Evolutionary conservation across 2,113 vertebrate species (phyloP).

Genomic region (Agapornis roseicollis): DNA sequence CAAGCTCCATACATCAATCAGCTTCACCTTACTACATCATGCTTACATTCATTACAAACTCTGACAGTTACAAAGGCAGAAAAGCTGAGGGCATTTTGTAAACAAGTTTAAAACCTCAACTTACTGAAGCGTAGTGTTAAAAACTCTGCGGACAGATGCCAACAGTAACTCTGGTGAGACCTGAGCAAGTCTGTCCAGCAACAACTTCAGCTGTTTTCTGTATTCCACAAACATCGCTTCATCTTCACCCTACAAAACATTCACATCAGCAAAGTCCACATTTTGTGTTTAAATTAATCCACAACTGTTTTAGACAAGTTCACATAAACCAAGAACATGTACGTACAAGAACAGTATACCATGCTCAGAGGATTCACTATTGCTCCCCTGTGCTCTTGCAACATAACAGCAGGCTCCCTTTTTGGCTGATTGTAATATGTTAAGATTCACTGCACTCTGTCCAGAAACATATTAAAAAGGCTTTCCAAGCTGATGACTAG

Average conservation of each 20-base stretch:
- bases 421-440: background rate
- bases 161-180: conserved; percentile 94
- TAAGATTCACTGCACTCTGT: background rate
- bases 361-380: background rate
- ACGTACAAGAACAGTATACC: background rate
- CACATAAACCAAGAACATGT: background rate
- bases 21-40: background rate
- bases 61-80: background rate
- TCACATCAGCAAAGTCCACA: background rate
- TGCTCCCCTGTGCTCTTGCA: background rate
- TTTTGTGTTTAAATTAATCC: background rate
- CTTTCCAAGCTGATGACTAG: conserved; percentile 13
- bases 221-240: conserved; percentile 99
- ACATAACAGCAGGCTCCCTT: background rate
- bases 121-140: conserved; percentile 92
- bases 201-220: conserved; percentile 95
- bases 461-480: background rate
- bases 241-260: conserved; percentile 87
- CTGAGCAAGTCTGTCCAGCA: conserved; percentile 94
- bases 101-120: conserved; percentile 11
- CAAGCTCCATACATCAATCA: background rate
- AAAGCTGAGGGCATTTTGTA: background rate
- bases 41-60: background rate
- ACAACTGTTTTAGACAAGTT: background rate
- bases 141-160: conserved; percentile 89